Base-by-base conservation (phyloP, 92 coral and sea anemone species). In the Zoanthus gigantus region DNA sequence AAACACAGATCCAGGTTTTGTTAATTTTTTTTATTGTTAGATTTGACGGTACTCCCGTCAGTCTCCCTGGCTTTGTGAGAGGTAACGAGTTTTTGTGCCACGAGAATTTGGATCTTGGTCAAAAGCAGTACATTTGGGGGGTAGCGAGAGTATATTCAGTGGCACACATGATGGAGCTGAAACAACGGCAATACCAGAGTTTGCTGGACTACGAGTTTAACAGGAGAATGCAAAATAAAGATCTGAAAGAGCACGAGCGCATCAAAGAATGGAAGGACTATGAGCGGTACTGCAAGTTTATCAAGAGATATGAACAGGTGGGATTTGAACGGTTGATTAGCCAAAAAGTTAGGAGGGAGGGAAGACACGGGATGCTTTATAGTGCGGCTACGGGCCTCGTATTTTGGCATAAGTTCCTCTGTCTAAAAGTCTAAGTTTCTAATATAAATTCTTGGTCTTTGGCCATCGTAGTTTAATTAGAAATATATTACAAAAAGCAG, bases 91-190 rank as follows among this genome's bases (percentile, higher is more conserved):
- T 91, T 71, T 84, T 97, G 7, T 93, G 91, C 53, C 96, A 95
- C 84, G 95, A 92, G n/a, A 92, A 95, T 28, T 83, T 97, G 76
- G 71, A 91, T 71, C 85, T 97, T 87, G 99, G 99, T 12, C 99
- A 97, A 84, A 97, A 95, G 79, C 99, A 97, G 79, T 97, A 97
- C 92, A 95, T 97, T 78, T 97, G 99, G 98, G 99, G 99, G 1
- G 93, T 97, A 65, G 99, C 99, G 0, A 84, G 95, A 45, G 90
- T 96, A 29, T 96, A 96, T 77, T 96, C 99, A 8, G 95, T 95
- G 85, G 88, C 94, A 4, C 94, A 92, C 32, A 60, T 97, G 71
- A 97, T 93, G 94, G 91, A 90, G 23, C 71, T 95, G 71, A 94
- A 95, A 60, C 99, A 97, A 72, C 87, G 94, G 4, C 99, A 97